Evolutionary conservation across 1,140 invertebrate species (phyloP), one percentile per base, ranked within the genome.

Genomic region (Eupristina koningsbergeri): DNA sequence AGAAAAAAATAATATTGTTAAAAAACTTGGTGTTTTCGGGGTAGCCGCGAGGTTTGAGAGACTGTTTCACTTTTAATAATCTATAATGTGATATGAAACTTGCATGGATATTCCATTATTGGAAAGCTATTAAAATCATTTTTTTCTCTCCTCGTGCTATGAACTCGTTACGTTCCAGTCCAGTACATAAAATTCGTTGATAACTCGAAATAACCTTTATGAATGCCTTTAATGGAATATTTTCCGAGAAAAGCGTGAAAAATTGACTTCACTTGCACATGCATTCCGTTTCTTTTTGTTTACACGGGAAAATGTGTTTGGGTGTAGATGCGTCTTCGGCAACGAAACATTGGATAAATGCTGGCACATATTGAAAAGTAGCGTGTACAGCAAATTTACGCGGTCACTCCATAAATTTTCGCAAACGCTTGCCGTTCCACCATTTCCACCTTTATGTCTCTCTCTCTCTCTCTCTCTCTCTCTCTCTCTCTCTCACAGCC

Each of bases 121-220:
- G 74, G 74, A 76, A 58, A 76, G 50, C 39, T 76, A 76, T 76
- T 76, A 76, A 76, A 61, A 76, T 76, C 50, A 76, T 53, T 76
- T 61, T 58, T 53, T n/a, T 61, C 45, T 36, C 45, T 9, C 61
- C 1, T 11, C 17, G 47, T 47, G 41, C 26, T 29, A 29, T 0
- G 36, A 69, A 69, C 19, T 0, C 64, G 36, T 69, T 69, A 75
- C n/a, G 73, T 34, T 31, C 22, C 41, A 50, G 73, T 50, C 6
- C 41, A 61, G 47, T 77, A 29, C 75, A 77, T 77, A 77, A 61
- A 77, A 79, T 36, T 79, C 31, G 19, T 29, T 67, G 58, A 64
- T 67, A 79, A 45, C 77, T 79, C 29, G 36, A 67, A 79, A 79
- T 79, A 29, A 63, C 36, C 61, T 64, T 64, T 41, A 63, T 45